Evolutionary conservation across 1,140 invertebrate species (phyloP).

Genomic region (Ctenoplectra terminalis): DNA sequence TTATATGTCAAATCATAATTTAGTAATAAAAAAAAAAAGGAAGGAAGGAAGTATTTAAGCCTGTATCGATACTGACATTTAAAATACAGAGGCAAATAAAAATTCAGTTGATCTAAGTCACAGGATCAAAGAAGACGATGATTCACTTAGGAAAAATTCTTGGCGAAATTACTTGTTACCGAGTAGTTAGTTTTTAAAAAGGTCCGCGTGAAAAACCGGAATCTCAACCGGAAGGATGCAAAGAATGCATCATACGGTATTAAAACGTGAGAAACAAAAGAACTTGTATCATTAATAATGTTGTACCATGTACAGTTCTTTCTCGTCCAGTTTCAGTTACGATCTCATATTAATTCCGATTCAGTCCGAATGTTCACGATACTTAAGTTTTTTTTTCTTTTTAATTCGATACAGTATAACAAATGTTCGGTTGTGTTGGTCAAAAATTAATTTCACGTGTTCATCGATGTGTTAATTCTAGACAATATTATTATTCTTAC

Average conservation of each 20-base stretch:
- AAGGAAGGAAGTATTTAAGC: too few species aligned
- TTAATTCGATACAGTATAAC: neutral
- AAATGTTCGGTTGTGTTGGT: neutral
- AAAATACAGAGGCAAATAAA: neutral
- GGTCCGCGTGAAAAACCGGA: constrained; percentile 22
- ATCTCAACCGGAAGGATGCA: constrained; percentile 49
- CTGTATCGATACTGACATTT: too few species aligned
- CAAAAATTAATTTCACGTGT: constrained; percentile 5
- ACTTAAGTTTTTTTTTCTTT: neutral
- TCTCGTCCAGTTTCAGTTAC: neutral
- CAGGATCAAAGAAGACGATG: neutral
- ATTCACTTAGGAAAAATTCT: constrained; percentile 72
- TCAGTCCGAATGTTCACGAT: too few species aligned
- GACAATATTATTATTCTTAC: constrained; percentile 46
- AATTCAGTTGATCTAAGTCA: too few species aligned
- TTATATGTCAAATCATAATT: too few species aligned
- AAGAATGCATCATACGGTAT: constrained; percentile 8
- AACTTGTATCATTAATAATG: neutral
- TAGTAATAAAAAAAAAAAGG: too few species aligned
- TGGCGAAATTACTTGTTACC: constrained; percentile 56
- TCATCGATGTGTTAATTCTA: neutral
- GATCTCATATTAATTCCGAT: neutral
- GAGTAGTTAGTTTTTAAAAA: constrained; percentile 49
- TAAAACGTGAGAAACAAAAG: neutral
- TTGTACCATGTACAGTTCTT: neutral